Evolutionary conservation across 2,797 vertebrate genomes (phyloP).

Genomic region (Heteromormyrus szaboi): DNA sequence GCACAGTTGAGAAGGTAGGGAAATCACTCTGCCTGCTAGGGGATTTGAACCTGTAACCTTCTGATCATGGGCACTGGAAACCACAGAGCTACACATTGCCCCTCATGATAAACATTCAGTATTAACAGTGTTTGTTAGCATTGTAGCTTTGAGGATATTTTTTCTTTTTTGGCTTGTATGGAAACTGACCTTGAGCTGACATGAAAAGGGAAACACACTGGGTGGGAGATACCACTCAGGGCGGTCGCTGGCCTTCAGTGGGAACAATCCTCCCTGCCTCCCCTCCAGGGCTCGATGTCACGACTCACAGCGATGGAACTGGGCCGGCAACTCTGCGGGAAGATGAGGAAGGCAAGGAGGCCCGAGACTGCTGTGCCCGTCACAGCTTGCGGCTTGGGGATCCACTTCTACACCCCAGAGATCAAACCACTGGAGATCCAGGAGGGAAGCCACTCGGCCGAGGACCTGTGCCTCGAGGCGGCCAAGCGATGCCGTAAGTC

Average conservation of each 20-base stretch:
- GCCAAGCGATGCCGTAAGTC: slow-evolving; percentile 66
- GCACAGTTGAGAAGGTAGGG: background rate
- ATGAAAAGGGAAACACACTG: background rate
- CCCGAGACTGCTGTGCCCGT: slow-evolving; percentile 43
- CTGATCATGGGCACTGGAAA: background rate
- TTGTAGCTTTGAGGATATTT: background rate
- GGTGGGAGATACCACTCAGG: background rate
- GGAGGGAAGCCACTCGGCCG: slow-evolving; percentile 58
- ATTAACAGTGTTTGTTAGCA: background rate
- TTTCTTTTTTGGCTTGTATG: background rate
- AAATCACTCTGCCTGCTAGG: background rate
- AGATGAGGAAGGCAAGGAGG: slow-evolving; percentile 66
- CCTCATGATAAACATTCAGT: background rate
- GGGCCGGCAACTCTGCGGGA: slow-evolving; percentile 73
- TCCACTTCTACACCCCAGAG: slow-evolving; percentile 67
- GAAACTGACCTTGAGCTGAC: background rate
- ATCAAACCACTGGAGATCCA: slow-evolving; percentile 51
- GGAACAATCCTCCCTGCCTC: background rate
- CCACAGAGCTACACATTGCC: background rate
- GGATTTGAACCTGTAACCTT: background rate
- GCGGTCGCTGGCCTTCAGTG: background rate
- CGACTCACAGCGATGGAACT: slow-evolving; percentile 58
- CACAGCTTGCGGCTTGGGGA: slow-evolving; percentile 61
- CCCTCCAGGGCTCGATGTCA: slow-evolving; percentile 60
- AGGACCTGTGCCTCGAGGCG: slow-evolving; percentile 69